Evolutionary conservation across 2,888 invertebrate genomes (phyloP), one percentile per base, ranked within the genome.

Genomic region (Phasia obesa): DNA sequence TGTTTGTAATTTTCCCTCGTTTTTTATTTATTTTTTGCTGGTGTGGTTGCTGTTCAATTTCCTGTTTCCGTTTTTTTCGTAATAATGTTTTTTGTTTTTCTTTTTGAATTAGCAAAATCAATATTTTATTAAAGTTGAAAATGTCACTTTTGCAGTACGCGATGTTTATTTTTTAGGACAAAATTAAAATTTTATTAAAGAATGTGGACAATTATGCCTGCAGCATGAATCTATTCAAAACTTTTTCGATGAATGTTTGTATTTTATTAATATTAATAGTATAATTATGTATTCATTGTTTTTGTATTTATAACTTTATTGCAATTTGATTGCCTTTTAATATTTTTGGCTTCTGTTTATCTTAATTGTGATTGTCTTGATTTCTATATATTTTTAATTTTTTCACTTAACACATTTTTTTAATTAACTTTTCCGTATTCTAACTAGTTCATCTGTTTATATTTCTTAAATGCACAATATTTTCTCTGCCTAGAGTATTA

Each of bases 281-380:
- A 17, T 19, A 27, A 3, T 35, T 11, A 35, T 35, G n/a, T n/a
- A n/a, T n/a, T n/a, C n/a, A n/a, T 62, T 1, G 44, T 55, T 27
- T 51, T 3, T 47, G 6, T 57, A 13, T 35, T 25, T 47, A 27
- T 69, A n/a, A n/a, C n/a, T 19, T 59, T 19, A 59, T 15, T 62
- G 23, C 31, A 31, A 17, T 60, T 23, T 67, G 19, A 25, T 23
- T 71, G 42, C 49, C 60, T 79, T 79, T 57, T 64, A 65, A 27
- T 65, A 71, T 62, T 59, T 79, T 83, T 79, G 75, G 79, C 65
- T 71, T 70, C 51, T 13, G 15, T 76, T 76, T 78, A 27, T 7
- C 35, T 53, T n/a, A 21, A 53, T 77, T 53, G 7, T 70, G 77
- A 78, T 82, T 78, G 77, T 78, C 77, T 78, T 65, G 23, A 57